phyloP scores from a whole-genome alignment of 2,888 invertebrate genomes.

The Andrena praecox region DNA sequence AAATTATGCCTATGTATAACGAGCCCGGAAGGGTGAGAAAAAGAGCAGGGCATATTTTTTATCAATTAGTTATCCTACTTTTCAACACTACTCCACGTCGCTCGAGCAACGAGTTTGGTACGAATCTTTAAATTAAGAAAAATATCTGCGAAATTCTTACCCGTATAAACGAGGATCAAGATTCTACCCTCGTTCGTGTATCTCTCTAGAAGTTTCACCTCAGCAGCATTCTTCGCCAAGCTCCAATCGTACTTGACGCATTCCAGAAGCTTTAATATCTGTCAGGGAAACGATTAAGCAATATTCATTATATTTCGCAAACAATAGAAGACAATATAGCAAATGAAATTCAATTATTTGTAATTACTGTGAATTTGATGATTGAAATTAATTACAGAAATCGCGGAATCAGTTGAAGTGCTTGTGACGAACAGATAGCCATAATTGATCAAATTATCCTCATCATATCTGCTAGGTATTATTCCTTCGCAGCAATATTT shows the following conservation, averaged over 20 bases:
- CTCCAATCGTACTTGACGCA: neutral
- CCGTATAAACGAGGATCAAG: neutral
- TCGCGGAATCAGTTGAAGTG: neutral
- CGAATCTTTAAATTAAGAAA: neutral
- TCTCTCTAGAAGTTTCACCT: neutral
- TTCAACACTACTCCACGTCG: no score
- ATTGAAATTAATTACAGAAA: neutral
- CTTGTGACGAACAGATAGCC: neutral
- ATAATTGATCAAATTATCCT: neutral
- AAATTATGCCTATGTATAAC: neutral
- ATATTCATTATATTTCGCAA: no score
- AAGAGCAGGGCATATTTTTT: neutral
- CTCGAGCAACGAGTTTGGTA: no score
- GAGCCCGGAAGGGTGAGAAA: neutral
- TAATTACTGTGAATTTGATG: neutral
- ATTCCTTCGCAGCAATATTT: neutral
- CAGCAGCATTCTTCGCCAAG: neutral
- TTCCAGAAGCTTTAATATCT: neutral
- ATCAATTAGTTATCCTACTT: no score
- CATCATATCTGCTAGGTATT: neutral
- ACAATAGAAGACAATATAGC: no score
- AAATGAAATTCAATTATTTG: slow-evolving; percentile 2
- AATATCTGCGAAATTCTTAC: neutral
- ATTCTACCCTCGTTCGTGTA: neutral
- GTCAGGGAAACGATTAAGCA: neutral